A percentile compares a stretch with the other conserved stretches of the same genome.
Conservation (phyloP, 2,113 vertebrate species). For the Notothenia rossii region DNA sequence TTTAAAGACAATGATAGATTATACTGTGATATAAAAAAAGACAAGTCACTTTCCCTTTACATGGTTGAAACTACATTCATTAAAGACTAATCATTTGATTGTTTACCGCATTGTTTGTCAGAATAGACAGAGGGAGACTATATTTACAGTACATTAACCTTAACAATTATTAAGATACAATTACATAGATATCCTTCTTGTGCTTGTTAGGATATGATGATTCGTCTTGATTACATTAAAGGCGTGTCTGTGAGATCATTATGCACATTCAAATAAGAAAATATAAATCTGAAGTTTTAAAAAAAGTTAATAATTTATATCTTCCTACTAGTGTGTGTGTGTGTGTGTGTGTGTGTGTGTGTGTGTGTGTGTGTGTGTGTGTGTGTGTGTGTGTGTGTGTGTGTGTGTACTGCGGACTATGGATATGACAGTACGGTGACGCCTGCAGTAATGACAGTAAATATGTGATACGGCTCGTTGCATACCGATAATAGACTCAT, state of each 20-base stretch:
- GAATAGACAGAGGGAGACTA: background rate
- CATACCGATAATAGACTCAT: background rate
- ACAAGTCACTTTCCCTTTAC: background rate
- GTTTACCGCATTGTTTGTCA: too few species aligned
- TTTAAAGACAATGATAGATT: background rate
- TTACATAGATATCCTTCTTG: background rate
- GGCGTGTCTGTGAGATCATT: too few species aligned
- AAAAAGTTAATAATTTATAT: background rate
- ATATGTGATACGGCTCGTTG: background rate
- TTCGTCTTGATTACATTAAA: background rate
- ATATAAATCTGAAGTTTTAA: background rate
- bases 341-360: background rate
- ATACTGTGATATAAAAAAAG: background rate
- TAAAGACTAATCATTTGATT: background rate
- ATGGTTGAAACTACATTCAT: background rate
- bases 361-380: background rate
- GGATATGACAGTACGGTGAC: background rate
- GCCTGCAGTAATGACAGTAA: conserved; percentile 20
- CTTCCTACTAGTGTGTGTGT: background rate
- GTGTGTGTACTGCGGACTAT: conserved; percentile 4
- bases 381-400: background rate
- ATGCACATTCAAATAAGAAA: background rate
- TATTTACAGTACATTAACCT: too few species aligned
- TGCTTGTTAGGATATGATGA: background rate
- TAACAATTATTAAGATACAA: background rate